Conservation (phyloP, 2,797 vertebrate species). For the Tinamus major region DNA sequence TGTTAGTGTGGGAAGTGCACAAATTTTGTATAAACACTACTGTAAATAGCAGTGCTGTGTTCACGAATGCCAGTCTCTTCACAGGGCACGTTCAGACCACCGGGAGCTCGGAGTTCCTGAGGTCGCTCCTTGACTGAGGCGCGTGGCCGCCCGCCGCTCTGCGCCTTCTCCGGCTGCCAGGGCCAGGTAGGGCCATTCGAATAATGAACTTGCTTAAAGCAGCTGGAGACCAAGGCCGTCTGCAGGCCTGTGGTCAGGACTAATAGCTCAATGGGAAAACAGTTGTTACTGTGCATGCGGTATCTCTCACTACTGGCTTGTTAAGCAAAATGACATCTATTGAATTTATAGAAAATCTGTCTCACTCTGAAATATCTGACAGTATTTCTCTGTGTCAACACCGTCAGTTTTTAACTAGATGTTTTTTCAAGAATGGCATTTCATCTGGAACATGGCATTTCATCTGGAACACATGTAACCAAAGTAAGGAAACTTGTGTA, state of each 20-base stretch:
- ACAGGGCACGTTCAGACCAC: constrained; percentile 55
- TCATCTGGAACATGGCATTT: background rate
- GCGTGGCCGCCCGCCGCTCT: background rate
- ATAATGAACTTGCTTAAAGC: accelerated
- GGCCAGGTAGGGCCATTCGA: accelerated
- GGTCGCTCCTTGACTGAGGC: constrained; percentile 75
- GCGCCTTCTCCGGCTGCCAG: accelerated
- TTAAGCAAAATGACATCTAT: background rate
- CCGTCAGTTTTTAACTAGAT: background rate
- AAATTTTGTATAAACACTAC: background rate
- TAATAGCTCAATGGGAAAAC: background rate
- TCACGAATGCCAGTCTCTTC: background rate
- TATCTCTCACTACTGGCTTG: background rate
- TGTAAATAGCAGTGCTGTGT: background rate
- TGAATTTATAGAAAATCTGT: background rate
- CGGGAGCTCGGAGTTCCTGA: constrained; percentile 78
- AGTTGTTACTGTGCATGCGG: accelerated
- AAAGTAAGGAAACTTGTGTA: background rate
- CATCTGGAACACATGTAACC: background rate
- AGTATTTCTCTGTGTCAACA: background rate
- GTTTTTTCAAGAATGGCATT: background rate
- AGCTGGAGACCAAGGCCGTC: accelerated
- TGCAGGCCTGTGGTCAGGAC: background rate
- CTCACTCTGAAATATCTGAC: background rate
- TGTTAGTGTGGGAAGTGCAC: background rate